Evolutionary conservation across 2,797 vertebrate species (phyloP).

Genomic region (Neoniphon sammara): DNA sequence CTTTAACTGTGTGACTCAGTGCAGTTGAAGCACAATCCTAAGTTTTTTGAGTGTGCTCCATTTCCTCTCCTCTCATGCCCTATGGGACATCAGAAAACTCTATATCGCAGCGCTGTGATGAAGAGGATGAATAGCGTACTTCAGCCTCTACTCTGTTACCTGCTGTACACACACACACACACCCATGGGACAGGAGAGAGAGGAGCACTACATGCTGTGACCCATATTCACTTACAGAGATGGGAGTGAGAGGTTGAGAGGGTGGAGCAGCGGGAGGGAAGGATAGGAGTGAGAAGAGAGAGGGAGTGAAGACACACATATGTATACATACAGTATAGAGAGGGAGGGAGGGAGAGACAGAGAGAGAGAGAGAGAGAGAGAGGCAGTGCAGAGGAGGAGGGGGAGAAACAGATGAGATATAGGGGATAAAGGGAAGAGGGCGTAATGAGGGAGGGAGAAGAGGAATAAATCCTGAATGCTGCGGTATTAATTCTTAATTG

Average conservation of each 20-base stretch:
- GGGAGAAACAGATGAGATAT: neutral
- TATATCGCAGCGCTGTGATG: conserved; percentile 36
- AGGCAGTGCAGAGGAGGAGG: conserved; percentile 32
- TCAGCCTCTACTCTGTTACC: conserved; percentile 55
- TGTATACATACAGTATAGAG: neutral
- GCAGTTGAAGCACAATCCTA: conserved; percentile 46
- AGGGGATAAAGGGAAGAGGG: conserved; percentile 29
- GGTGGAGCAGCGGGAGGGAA: conserved; percentile 40
- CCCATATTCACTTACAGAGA: conserved; percentile 70
- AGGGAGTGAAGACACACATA: neutral
- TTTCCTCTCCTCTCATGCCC: conserved; percentile 56
- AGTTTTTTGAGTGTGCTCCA: conserved; percentile 57
- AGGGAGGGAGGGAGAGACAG: neutral
- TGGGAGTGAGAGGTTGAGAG: conserved; percentile 47
- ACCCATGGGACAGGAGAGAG: conserved; percentile 55
- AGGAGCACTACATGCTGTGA: conserved; percentile 57
- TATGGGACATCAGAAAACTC: conserved; percentile 55
- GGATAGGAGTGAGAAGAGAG: conserved; percentile 16
- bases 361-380: conserved; percentile 12
- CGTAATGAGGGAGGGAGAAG: conserved; percentile 19
- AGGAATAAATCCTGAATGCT: conserved; percentile 67
- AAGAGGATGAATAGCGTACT: conserved; percentile 38
- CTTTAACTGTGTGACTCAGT: conserved; percentile 48
- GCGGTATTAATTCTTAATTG: conserved; percentile 79
- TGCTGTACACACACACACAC: conserved; percentile 39